Conservation (phyloP, 2,888 invertebrate species). For the Agapostemon virescens region DNA sequence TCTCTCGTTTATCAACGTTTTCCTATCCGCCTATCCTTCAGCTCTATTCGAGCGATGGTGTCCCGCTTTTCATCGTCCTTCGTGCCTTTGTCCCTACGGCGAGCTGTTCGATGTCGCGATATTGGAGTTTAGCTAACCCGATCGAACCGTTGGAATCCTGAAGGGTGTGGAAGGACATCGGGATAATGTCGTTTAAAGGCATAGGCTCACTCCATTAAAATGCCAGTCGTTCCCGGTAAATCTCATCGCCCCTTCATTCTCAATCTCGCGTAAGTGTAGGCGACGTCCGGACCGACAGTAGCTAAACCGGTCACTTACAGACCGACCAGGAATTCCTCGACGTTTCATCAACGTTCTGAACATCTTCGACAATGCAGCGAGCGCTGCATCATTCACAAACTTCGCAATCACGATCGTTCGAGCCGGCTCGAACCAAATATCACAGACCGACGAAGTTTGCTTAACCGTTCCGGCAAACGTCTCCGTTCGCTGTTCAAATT, state of each 20-base stretch:
- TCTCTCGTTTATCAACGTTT: slow-evolving; percentile 6
- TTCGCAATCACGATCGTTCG: too few species aligned
- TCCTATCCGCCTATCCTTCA: background rate
- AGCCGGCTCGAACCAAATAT: too few species aligned
- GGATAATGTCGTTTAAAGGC: slow-evolving; percentile 65
- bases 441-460: too few species aligned
- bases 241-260: slow-evolving; percentile 64
- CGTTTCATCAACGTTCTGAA: slow-evolving; percentile 5
- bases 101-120: slow-evolving; percentile 48
- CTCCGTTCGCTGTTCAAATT: too few species aligned
- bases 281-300: slow-evolving; percentile 10
- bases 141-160: slow-evolving; percentile 65
- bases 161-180: slow-evolving; percentile 59
- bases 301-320: slow-evolving; percentile 36
- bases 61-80: slow-evolving; percentile 36
- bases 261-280: slow-evolving; percentile 37
- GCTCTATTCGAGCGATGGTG: slow-evolving; percentile 26
- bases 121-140: slow-evolving; percentile 56
- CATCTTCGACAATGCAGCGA: background rate
- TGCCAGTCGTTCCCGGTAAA: slow-evolving; percentile 59
- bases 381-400: background rate
- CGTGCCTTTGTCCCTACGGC: slow-evolving; percentile 12
- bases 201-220: slow-evolving; percentile 61
- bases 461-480: too few species aligned
- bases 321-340: slow-evolving; percentile 20